A percentile compares a stretch with the other conserved stretches of the same genome.
Conservation (phyloP, 2,888 invertebrate species). For the Papilio demoleus region DNA sequence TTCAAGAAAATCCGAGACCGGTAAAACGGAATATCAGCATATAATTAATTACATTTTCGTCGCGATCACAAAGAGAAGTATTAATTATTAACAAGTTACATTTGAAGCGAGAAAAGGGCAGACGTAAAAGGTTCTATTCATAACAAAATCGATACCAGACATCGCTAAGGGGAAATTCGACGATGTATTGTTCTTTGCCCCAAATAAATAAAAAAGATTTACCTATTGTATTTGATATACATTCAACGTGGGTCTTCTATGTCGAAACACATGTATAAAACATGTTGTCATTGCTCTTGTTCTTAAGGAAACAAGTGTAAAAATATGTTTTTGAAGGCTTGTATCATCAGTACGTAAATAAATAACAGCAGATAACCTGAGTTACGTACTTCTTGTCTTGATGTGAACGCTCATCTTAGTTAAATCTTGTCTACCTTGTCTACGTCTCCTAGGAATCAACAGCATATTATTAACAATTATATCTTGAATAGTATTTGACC, state of each 20-base stretch:
- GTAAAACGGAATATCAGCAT: background rate
- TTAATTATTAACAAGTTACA: background rate
- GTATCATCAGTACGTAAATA: too few relatives aligned
- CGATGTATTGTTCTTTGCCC: constrained; percentile 19
- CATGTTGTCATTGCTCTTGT: background rate
- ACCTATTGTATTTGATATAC: background rate
- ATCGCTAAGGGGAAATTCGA: background rate
- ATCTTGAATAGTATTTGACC: background rate
- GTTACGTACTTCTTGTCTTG: too few relatives aligned
- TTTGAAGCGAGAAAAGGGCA: background rate
- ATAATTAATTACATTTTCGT: background rate
- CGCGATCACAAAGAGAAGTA: background rate
- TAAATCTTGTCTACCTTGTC: too few relatives aligned
- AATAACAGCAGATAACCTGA: too few relatives aligned
- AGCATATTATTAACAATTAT: too few relatives aligned
- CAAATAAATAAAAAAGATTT: background rate
- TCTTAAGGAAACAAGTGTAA: too few relatives aligned
- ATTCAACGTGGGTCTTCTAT: background rate
- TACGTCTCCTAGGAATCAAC: too few relatives aligned
- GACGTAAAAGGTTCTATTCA: constrained; percentile 6
- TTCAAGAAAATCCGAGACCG: background rate
- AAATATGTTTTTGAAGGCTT: too few relatives aligned
- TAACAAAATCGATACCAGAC: constrained; percentile 14
- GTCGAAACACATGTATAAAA: background rate
- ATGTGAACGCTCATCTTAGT: too few relatives aligned